Evolutionary conservation across 2,113 vertebrate genomes (phyloP), one percentile per base, ranked within the genome.

Genomic region (Fulica atra): DNA sequence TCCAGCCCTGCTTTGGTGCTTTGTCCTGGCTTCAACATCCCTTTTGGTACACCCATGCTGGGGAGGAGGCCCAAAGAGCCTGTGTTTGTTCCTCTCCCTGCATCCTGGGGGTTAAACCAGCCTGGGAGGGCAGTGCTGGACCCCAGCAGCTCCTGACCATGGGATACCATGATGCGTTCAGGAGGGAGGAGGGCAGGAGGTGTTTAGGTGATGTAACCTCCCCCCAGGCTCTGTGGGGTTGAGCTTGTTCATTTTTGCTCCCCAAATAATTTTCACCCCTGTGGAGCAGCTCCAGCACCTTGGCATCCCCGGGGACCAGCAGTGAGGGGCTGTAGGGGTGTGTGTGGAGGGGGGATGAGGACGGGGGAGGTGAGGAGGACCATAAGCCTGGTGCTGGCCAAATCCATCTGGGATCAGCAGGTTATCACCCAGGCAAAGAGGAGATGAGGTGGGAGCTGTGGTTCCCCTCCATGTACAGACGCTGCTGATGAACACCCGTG

Each of bases 21-120:
- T 20, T 46, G 13, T 46, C 15, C 65, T 16, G 33, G 20, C 65
- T 57, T 57, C 76, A 11, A 0, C 33, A 4, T 7, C 53, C 36
- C 14, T 0, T 26, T 25, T 19, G 17, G 50, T 6, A 6, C 42
- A 28, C 9, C 33, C 42, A 16, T 13, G 11, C 2, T 16, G 33
- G 0, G 8, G 10, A 48, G 48, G 28, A 44, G 16, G 9, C 26
- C 48, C 56, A 4, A 31, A 38, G 11, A 29, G 13, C 42, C 53
- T 13, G 0, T 1, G 1, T 25, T 13, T 11, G 26, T 53, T 61
- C 57, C 51, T 81, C 24, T 48, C 33, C 16, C 35, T 9, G 0
- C 53, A 2, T 16, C 48, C 4, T 8, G 1, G 1, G n/a, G 19
- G 13, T 13, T 29, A 29, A 46, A 9, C 9, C 29, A 0, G 40